phyloP scores from a whole-genome alignment of 2,888 invertebrate species.

The Xestia sexstrigata region DNA sequence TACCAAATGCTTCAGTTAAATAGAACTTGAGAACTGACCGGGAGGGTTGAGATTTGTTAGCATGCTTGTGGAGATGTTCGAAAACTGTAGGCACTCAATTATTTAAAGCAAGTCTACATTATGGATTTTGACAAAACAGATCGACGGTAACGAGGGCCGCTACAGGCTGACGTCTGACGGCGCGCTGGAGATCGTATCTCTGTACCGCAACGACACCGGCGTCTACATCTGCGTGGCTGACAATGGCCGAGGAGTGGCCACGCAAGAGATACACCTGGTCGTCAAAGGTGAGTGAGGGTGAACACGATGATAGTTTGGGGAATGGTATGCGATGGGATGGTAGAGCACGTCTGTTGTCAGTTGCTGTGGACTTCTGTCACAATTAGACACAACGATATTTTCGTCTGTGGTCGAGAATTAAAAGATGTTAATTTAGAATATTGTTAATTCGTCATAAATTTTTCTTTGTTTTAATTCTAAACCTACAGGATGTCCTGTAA shows the following conservation, averaged over 20 bases:
- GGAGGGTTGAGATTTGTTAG: neutral
- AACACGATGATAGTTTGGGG: constrained; percentile 24
- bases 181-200: constrained; percentile 95
- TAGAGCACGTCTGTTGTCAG: constrained; percentile 15
- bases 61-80: neutral
- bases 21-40: neutral
- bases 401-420: neutral
- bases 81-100: neutral
- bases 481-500: too few relatives aligned
- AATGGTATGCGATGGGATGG: neutral
- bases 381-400: neutral
- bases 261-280: constrained; percentile 92
- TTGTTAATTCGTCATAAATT: neutral
- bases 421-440: neutral
- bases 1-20: constrained; percentile 6
- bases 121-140: constrained; percentile 85
- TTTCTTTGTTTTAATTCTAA: neutral
- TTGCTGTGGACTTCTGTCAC: constrained; percentile 39
- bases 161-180: constrained; percentile 93
- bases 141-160: constrained; percentile 93
- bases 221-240: constrained; percentile 96
- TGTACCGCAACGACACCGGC: constrained; percentile 95
- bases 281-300: constrained; percentile 92
- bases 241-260: constrained; percentile 93
- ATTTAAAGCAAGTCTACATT: neutral